Conservation (phyloP, 1,140 invertebrate genomes). For the Brevipalpus yothersi region DNA sequence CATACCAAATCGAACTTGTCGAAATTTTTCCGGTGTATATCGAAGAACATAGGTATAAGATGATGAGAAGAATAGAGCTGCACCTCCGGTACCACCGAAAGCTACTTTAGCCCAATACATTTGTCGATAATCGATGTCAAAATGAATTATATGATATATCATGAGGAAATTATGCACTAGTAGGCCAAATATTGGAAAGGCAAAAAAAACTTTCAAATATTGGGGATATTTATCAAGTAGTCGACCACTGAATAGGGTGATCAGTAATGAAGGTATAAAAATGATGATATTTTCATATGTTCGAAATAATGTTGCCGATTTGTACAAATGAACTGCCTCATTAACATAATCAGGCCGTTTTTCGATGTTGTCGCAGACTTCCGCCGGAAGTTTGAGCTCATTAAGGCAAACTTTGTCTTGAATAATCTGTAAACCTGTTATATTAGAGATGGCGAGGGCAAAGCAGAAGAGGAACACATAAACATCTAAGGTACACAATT, state of each 20-base stretch:
- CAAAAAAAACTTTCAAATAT: neutral
- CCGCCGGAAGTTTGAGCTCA: neutral
- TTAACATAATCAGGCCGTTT: neutral
- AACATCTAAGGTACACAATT: neutral
- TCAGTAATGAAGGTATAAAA: conserved; percentile 1
- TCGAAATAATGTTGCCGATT: neutral
- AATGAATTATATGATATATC: neutral
- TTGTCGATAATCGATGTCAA: neutral
- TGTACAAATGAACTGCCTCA: neutral
- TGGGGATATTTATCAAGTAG: conserved; percentile 3
- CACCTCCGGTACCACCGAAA: neutral
- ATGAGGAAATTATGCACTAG: neutral
- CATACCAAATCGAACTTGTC: conserved; percentile 3
- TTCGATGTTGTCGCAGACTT: neutral
- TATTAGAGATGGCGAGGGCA: neutral
- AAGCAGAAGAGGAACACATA: conserved; percentile 3
- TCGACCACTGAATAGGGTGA: conserved; percentile 2
- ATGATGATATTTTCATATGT: conserved; percentile 1
- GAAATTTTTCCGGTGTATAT: neutral
- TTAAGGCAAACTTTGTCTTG: conserved; percentile 7
- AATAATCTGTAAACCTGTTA: conserved; percentile 1
- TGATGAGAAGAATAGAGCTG: neutral
- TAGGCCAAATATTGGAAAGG: neutral
- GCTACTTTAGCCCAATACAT: neutral
- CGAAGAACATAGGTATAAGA: neutral